These are phyloP conservation scores for Haliaeetus leucogaster DNA, from an alignment of 2,113 vertebrate species.

Conservation along the genomic window DNA sequence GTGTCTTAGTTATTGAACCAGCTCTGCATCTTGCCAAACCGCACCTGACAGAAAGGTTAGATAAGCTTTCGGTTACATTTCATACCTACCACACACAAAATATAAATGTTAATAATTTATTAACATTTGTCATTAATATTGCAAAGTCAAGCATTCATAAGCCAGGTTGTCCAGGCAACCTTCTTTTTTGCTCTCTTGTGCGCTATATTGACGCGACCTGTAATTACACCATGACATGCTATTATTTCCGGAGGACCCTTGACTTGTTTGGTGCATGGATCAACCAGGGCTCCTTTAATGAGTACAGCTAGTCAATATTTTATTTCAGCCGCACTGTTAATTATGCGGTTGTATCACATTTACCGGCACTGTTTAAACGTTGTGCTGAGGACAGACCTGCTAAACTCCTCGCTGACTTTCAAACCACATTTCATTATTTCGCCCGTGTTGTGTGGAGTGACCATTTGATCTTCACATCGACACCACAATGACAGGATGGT, in stretches of 20 bases:
- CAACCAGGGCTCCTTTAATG: neutral
- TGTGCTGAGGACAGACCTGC: neutral
- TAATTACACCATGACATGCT: neutral
- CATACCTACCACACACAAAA: neutral
- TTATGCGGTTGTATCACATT: neutral
- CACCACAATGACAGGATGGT: neutral
- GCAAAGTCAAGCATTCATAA: neutral
- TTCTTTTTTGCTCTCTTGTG: neutral
- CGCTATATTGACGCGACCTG: neutral
- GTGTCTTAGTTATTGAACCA: neutral
- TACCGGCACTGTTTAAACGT: neutral
- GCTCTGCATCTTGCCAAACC: neutral
- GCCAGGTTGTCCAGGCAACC: slow-evolving; percentile 4
- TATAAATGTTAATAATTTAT: slow-evolving; percentile 36
- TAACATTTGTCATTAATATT: slow-evolving; percentile 29
- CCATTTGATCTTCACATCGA: neutral
- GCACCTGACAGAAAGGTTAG: neutral
- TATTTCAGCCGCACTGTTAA: neutral
- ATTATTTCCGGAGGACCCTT: neutral
- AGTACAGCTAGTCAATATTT: slow-evolving; percentile 12
- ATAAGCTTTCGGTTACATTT: neutral
- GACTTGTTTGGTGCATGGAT: neutral
- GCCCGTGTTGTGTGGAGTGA: neutral
- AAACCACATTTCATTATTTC: neutral
- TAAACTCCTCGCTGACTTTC: neutral